phyloP scores from a whole-genome alignment of 2,113 vertebrate genomes.

The Collichthys lucidus region DNA sequence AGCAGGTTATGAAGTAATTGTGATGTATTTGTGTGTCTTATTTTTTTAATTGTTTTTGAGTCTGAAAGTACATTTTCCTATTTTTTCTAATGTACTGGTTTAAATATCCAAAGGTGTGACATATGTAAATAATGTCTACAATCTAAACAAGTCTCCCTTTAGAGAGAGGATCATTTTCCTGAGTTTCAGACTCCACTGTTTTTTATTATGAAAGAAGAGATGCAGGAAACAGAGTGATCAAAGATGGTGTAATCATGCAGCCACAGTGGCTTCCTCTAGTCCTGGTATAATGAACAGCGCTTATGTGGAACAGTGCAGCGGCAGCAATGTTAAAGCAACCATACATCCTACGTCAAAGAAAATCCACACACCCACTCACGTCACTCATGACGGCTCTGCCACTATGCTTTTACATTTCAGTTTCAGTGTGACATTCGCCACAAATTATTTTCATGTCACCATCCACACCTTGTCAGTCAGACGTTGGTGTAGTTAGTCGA shows the following conservation, averaged over 20 bases:
- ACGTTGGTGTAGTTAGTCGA: constrained; percentile 95
- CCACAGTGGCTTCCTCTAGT: not conserved
- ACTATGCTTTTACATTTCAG: constrained; percentile 6
- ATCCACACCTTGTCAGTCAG: constrained; percentile 75
- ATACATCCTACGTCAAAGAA: constrained; percentile 11
- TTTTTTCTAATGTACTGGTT: not conserved
- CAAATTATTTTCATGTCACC: not conserved
- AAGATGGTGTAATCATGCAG: not conserved
- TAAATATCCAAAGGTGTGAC: constrained; percentile 26
- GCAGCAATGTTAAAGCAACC: constrained; percentile 10
- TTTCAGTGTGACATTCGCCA: constrained; percentile 1
- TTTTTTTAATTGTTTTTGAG: not conserved
- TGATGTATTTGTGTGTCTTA: too few species aligned
- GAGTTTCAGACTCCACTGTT: not conserved
- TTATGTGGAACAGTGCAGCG: constrained; percentile 54
- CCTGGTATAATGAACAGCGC: constrained; percentile 42
- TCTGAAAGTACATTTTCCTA: not conserved
- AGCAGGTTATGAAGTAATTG: too few species aligned
- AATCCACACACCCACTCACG: constrained; percentile 1
- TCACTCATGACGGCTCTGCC: not conserved
- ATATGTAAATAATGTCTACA: constrained; percentile 1
- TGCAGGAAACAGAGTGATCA: not conserved
- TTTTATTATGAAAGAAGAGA: constrained; percentile 14
- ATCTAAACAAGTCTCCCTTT: not conserved
- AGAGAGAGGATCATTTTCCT: constrained; percentile 13